Evolutionary conservation across 2,797 vertebrate species (phyloP).

Genomic region (Sebastes ruberrimus): DNA sequence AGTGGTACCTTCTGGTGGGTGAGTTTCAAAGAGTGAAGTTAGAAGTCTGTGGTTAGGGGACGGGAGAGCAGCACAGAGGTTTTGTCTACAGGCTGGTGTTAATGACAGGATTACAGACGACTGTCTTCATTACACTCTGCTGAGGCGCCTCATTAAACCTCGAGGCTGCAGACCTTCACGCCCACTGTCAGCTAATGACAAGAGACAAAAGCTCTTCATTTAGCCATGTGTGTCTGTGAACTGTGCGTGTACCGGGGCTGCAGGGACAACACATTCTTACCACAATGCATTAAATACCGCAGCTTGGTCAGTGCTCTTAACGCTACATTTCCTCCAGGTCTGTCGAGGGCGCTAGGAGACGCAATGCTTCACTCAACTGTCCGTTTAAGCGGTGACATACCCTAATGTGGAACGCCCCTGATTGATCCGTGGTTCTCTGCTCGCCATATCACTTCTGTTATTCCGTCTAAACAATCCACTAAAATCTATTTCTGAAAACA

Average conservation of each 20-base stretch:
- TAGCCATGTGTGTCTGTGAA: neutral
- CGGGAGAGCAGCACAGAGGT: neutral
- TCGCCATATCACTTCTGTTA: too few relatives aligned
- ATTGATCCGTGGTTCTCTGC: too few relatives aligned
- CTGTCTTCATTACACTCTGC: neutral
- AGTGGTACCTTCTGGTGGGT: neutral
- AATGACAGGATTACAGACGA: constrained; percentile 39
- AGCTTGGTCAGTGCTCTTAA: neutral
- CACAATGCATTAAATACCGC: neutral
- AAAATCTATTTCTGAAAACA: too few relatives aligned
- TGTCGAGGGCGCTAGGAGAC: too few relatives aligned
- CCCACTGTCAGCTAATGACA: constrained; percentile 10
- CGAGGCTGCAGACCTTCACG: neutral
- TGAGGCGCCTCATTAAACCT: constrained; percentile 35
- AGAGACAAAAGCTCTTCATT: neutral
- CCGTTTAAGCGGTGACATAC: too few relatives aligned
- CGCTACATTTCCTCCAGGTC: too few relatives aligned
- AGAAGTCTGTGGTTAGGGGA: neutral
- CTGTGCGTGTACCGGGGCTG: neutral
- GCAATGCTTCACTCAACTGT: too few relatives aligned
- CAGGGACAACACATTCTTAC: neutral
- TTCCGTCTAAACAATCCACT: too few relatives aligned
- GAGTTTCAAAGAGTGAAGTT: neutral
- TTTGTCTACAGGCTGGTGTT: constrained; percentile 2
- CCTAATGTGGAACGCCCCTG: too few relatives aligned